Percentiles rank a stretch among this genome's conserved stretches.
These are phyloP conservation scores for Rhopalosiphum maidis DNA, from an alignment of 1,140 invertebrate species.

Conservation along the genomic window DNA sequence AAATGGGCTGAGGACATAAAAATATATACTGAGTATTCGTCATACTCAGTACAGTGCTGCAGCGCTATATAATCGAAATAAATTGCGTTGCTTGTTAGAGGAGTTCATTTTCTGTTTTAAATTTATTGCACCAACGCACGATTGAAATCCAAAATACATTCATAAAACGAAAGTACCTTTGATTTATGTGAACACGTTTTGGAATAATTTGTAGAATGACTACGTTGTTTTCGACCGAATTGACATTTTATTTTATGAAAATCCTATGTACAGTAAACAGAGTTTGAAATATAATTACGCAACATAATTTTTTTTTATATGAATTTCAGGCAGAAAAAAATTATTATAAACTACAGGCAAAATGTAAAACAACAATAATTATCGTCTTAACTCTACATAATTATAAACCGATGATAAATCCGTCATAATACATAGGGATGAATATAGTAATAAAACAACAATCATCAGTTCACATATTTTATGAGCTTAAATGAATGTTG, in stretches of 20 bases:
- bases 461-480: neutral
- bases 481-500: neutral
- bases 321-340: neutral
- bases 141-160: neutral
- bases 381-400: neutral
- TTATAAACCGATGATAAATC: neutral
- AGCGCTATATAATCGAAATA: neutral
- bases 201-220: neutral
- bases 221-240: neutral
- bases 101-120: neutral
- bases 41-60: neutral
- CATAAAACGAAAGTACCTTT: slow-evolving; percentile 1
- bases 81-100: neutral
- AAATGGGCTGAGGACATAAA: neutral
- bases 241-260: neutral
- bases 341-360: neutral
- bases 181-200: slow-evolving; percentile 13
- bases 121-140: neutral
- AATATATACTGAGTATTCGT: neutral
- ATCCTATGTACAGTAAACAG: neutral
- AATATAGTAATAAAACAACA: neutral
- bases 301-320: neutral
- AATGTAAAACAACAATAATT: neutral
- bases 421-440: neutral
- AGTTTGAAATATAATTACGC: neutral